Conservation (phyloP, 2,113 vertebrate species). For the Gila orcuttii region DNA sequence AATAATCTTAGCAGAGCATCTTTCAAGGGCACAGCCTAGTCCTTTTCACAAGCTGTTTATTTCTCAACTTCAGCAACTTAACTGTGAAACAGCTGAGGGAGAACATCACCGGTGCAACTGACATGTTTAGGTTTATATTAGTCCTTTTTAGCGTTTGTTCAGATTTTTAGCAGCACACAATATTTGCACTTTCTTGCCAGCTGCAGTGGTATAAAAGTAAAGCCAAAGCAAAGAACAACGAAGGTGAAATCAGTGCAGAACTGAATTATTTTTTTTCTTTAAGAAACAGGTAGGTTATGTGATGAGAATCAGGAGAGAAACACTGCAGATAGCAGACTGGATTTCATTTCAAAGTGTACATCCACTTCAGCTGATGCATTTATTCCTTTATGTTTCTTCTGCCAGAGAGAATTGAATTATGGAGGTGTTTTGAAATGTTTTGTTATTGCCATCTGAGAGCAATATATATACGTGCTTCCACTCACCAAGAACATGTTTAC, state of each 20-base stretch:
- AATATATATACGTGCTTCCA: conserved; percentile 1
- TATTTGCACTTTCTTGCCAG: background rate
- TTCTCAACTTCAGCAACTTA: conserved; percentile 8
- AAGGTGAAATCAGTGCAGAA: conserved; percentile 10
- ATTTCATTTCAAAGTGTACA: conserved; percentile 22
- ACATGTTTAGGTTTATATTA: background rate
- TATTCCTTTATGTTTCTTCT: conserved; percentile 29
- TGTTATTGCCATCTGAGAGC: conserved; percentile 30
- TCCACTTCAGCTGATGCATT: background rate
- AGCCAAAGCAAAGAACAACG: background rate
- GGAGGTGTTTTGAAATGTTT: conserved; percentile 31
- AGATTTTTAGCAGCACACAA: background rate
- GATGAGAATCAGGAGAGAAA: conserved; percentile 2
- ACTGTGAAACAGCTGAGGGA: background rate
- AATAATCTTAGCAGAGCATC: background rate
- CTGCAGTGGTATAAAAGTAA: background rate
- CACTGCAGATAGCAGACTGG: background rate
- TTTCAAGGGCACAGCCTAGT: background rate
- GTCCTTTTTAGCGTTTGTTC: background rate
- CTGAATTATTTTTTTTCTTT: background rate
- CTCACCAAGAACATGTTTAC: conserved; percentile 10
- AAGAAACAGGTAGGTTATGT: conserved; percentile 8
- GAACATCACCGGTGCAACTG: background rate
- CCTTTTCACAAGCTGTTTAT: background rate
- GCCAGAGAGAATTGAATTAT: conserved; percentile 34